Evolutionary conservation across 2,113 vertebrate genomes (phyloP), one percentile per base, ranked within the genome.

Genomic region (Gavialis gangeticus): DNA sequence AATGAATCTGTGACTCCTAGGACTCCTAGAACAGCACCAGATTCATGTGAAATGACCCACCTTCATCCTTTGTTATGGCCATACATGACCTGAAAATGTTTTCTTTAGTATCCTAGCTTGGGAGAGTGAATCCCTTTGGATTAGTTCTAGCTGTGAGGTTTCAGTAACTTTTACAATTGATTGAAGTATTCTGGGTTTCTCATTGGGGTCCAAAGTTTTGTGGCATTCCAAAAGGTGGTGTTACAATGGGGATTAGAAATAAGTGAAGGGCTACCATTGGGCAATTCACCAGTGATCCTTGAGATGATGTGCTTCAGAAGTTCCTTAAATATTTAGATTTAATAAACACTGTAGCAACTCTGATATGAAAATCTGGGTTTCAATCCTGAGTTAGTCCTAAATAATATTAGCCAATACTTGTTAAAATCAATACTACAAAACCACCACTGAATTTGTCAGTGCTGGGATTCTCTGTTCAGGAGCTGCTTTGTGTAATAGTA

Each of bases 241-340:
- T 78, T 78, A 22, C 8, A 81, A 5, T 46, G 63, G 62, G 82
- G 85, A 19, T 75, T 54, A 71, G 30, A 12, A 71, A 3, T 63
- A 37, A 84, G 17, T 5, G 16, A 17, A 85, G 11, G 0, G 0
- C 9, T 75, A 63, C 12, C 5, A 6, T 14, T 27, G 4, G 24
- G 2, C 34, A 30, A 18, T 25, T 62, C 69, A 64, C 27, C 14
- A 57, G 4, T 75, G 78, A 81, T 24, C 82, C 57, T 24, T 58
- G 88, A 90, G 77, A 67, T 71, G 46, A 60, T 82, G 55, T 64
- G 58, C 71, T 84, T 83, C 69, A 86, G n/a, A 79, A 96, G 91
- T 79, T 79, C 24, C 9, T 63, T 66, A 79, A 90, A 54, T 0
- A 0, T 27, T 79, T 64, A 79, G 2, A 4, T 5, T 71, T 28